phyloP scores from a whole-genome alignment of 2,113 vertebrate genomes.

The Silurus asotus region DNA sequence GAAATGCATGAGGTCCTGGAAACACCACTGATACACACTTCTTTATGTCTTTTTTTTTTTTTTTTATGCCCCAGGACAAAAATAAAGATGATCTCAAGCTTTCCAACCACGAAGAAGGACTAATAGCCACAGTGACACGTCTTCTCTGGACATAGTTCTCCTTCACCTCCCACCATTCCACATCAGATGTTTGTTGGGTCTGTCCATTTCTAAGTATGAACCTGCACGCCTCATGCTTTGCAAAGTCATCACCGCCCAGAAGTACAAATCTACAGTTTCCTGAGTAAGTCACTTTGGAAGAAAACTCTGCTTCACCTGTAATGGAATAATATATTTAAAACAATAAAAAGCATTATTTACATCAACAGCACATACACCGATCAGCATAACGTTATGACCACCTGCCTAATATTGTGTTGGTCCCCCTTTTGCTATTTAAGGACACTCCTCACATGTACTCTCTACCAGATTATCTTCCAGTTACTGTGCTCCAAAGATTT shows the following conservation, averaged over 20 bases:
- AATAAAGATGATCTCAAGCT: background rate
- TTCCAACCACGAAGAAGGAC: background rate
- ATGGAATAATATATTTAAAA: too few relatives aligned
- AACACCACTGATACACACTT: background rate
- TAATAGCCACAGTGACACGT: conserved; percentile 1
- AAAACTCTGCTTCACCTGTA: background rate
- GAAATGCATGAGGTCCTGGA: conserved; percentile 22
- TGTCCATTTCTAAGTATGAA: background rate
- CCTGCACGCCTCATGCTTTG: background rate
- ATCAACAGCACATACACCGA: too few relatives aligned
- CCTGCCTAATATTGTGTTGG: too few relatives aligned
- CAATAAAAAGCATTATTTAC: too few relatives aligned
- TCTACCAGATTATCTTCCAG: too few relatives aligned
- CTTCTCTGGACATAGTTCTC: background rate
- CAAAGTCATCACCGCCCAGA: background rate
- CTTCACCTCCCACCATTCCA: background rate
- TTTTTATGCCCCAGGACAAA: background rate
- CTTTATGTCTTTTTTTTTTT: background rate
- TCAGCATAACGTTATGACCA: too few relatives aligned
- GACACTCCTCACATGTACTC: too few relatives aligned
- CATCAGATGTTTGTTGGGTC: background rate
- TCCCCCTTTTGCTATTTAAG: too few relatives aligned
- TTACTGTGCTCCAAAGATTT: too few relatives aligned
- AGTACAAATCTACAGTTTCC: background rate
- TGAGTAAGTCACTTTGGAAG: background rate